phyloP scores from a whole-genome alignment of 2,113 vertebrate genomes.

The Pholis gunnellus region DNA sequence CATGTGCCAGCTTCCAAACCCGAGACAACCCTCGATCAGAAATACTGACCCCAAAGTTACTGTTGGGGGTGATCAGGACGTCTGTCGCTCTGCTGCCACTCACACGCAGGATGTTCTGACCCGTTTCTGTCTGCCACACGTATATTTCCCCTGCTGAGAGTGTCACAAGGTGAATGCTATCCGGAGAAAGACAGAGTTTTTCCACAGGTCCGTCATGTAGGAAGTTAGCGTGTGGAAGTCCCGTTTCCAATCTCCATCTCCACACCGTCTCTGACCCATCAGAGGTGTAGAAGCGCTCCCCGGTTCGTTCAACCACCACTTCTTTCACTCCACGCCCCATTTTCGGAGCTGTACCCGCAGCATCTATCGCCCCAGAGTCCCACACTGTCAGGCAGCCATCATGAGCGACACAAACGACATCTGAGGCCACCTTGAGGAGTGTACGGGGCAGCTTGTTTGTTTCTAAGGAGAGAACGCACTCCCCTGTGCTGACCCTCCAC shows the following conservation, averaged over 20 bases:
- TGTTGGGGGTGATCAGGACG: conserved; percentile 80
- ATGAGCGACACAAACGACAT: conserved; percentile 68
- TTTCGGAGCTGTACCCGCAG: conserved; percentile 72
- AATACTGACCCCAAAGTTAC: conserved; percentile 80
- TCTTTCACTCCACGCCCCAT: conserved; percentile 67
- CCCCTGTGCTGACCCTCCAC: conserved; percentile 81
- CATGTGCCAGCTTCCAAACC: conserved; percentile 83
- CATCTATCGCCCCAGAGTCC: conserved; percentile 79
- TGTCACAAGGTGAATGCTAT: conserved; percentile 74
- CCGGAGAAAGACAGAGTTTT: conserved; percentile 73
- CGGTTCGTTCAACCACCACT: conserved; percentile 68
- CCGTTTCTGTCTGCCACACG: conserved; percentile 80
- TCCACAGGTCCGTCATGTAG: conserved; percentile 77
- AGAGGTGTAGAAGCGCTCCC: conserved; percentile 77
- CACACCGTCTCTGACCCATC: conserved; percentile 82
- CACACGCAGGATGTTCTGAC: conserved; percentile 80
- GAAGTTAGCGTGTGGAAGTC: conserved; percentile 67
- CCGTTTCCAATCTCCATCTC: conserved; percentile 76
- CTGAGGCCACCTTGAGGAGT: conserved; percentile 72
- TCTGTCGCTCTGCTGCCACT: conserved; percentile 68
- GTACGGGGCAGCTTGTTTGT: conserved; percentile 32
- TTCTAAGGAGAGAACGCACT: conserved; percentile 83
- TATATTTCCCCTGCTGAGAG: conserved; percentile 81
- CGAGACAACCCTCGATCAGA: conserved; percentile 73
- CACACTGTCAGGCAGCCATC: conserved; percentile 75